phyloP scores from a whole-genome alignment of 2,113 vertebrate species.

The Equus quagga region DNA sequence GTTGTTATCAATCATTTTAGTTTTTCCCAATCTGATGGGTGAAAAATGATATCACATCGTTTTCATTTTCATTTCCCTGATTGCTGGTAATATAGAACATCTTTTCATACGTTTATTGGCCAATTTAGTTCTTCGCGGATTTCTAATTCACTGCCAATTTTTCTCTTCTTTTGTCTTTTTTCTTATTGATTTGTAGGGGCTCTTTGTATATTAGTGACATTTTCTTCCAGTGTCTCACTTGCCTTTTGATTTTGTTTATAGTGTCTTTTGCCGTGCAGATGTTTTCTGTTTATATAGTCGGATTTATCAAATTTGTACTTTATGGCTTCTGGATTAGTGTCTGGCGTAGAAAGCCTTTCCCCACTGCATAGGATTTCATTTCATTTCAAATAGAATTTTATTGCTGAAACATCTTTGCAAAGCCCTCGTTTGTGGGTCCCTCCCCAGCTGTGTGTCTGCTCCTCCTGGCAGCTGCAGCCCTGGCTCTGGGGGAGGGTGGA shows the following conservation, averaged over 20 bases:
- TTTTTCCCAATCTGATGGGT: conserved; percentile 72
- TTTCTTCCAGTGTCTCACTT: conserved; percentile 39
- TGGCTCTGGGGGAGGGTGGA: not conserved
- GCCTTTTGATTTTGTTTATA: conserved; percentile 55
- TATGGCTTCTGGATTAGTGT: conserved; percentile 66
- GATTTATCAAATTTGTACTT: conserved; percentile 62
- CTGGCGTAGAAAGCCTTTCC: conserved; percentile 55
- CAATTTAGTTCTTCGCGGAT: conserved; percentile 63
- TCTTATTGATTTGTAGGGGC: conserved; percentile 79
- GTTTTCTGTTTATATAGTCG: conserved; percentile 46
- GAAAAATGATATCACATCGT: conserved; percentile 39
- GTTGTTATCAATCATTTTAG: conserved; percentile 70
- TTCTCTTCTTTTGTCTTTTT: conserved; percentile 61
- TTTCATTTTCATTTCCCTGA: conserved; percentile 67
- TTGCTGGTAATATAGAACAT: conserved; percentile 62
- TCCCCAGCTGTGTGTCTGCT: not conserved
- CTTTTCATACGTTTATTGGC: conserved; percentile 67
- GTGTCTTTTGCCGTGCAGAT: conserved; percentile 56
- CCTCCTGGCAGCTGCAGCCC: conserved; percentile 37
- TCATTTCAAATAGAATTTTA: conserved; percentile 73
- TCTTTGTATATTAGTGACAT: conserved; percentile 78
- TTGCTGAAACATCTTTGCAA: conserved; percentile 56
- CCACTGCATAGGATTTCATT: conserved; percentile 50
- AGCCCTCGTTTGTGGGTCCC: not conserved
- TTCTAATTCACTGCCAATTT: conserved; percentile 67